A percentile compares a stretch with the other conserved stretches of the same genome.
These are phyloP conservation scores for Rallus limicola DNA, from an alignment of 2,113 vertebrate genomes.

Conservation along the genomic window DNA sequence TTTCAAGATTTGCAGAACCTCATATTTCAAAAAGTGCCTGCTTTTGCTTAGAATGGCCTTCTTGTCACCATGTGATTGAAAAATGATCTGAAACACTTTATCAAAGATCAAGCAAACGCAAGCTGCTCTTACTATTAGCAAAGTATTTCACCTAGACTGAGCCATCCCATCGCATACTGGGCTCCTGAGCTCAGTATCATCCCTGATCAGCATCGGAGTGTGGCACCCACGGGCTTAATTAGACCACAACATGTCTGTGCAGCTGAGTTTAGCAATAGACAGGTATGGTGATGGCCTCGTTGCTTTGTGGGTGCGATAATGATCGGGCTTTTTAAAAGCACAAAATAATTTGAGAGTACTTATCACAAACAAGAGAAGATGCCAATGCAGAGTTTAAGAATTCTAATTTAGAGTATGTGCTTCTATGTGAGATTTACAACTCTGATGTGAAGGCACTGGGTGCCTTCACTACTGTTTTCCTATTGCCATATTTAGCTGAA, in stretches of 20 bases:
- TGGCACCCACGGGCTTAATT: neutral
- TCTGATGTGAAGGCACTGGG: neutral
- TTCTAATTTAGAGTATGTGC: neutral
- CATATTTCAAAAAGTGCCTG: neutral
- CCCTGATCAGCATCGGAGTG: neutral
- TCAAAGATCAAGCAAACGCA: conserved; percentile 13
- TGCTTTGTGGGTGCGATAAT: neutral
- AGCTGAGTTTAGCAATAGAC: neutral
- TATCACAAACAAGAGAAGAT: neutral
- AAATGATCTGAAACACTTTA: conserved; percentile 16
- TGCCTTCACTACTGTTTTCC: neutral
- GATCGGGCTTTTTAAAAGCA: neutral
- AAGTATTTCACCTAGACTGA: neutral
- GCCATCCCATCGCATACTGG: neutral
- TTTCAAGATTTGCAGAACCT: neutral
- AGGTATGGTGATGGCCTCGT: neutral
- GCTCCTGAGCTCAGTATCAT: neutral
- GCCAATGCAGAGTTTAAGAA: neutral
- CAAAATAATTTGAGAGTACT: neutral
- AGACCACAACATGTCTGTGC: neutral
- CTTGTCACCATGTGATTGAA: neutral
- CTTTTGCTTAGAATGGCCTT: neutral
- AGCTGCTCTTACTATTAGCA: neutral
- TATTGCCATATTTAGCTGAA: neutral
- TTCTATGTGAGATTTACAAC: neutral